Evolutionary conservation across 2,797 vertebrate genomes (phyloP), one percentile per base, ranked within the genome.

Genomic region (Phalloptychus januarius): DNA sequence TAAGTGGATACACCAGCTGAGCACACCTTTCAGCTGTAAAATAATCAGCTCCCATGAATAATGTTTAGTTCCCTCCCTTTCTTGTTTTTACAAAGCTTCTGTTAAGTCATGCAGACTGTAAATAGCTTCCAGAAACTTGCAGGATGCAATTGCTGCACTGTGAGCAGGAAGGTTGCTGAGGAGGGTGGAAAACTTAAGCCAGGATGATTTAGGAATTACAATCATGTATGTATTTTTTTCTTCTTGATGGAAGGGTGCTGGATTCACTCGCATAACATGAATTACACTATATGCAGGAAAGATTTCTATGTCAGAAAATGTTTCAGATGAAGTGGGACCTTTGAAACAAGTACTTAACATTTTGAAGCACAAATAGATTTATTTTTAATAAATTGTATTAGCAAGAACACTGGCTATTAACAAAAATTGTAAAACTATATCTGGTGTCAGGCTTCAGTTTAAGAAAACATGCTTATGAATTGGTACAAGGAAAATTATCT

Each of bases 61-160:
- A 82, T 83, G 84, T 88, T 90, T 84, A 86, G 58, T 75, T 81
- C 63, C 52, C 76, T 75, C 18, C 16, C 50, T 65, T 74, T 23
- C 40, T 87, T 56, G 8, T 48, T 87, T 88, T 89, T 84, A 77
- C 89, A 89, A 91, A 71, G 79, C 77, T 88, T 88, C 79, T 73
- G 72, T 85, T 87, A 69, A 83, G 81, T 85, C 74, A 75, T 8
- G 69, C 58, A 79, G 78, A 87, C 91, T 94, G 90, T 92, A 94
- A 94, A 92, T 90, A 83, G 82, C 85, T 86, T 63, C 89, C 54
- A 81, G 82, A 91, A 88, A 85, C 81, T 83, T 88, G 79, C 77
- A 63, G 78, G 82, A 76, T 81, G 81, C 83, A 88, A 90, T 90
- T 89, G 71, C 79, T 75, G 83, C 77, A 56, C 72, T 74, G 54